phyloP scores from a whole-genome alignment of 1,140 invertebrate species.

The Andrena cerasifolii region DNA sequence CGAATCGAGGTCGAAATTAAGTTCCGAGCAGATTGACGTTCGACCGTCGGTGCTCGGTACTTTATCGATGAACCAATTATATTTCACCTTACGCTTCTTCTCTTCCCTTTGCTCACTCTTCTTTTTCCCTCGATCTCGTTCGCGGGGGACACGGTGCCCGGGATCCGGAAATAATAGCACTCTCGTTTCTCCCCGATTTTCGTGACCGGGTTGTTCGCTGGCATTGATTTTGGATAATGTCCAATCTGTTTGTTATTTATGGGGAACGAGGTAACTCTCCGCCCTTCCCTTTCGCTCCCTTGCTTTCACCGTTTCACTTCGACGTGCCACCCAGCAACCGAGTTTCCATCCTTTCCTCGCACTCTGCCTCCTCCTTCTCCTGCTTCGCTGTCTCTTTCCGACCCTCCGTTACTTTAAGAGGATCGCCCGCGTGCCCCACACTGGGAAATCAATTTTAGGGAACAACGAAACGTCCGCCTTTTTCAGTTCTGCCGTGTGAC shows the following conservation, averaged over 20 bases:
- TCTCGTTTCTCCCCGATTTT: slow-evolving; percentile 37
- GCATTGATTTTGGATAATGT: slow-evolving; percentile 55
- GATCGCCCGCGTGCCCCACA: slow-evolving; percentile 18
- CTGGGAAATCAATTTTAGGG: slow-evolving; percentile 50
- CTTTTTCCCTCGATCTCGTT: too few relatives aligned
- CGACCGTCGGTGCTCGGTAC: background rate
- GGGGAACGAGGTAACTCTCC: slow-evolving; percentile 25
- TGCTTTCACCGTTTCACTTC: slow-evolving; percentile 27
- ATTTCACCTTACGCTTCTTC: slow-evolving; percentile 21
- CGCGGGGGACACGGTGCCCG: background rate
- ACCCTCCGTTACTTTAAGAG: background rate
- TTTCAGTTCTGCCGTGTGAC: slow-evolving; percentile 11
- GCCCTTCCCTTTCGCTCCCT: slow-evolving; percentile 34
- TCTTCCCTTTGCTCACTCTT: background rate
- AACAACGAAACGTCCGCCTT: slow-evolving; percentile 41
- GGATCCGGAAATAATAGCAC: slow-evolving; percentile 25
- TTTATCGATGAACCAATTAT: slow-evolving; percentile 50
- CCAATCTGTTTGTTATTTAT: slow-evolving; percentile 60
- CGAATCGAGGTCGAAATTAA: slow-evolving; percentile 48
- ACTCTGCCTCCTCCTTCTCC: background rate
- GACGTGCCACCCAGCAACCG: slow-evolving; percentile 28
- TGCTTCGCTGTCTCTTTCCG: background rate
- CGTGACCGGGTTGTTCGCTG: slow-evolving; percentile 35
- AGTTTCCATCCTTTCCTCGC: slow-evolving; percentile 21
- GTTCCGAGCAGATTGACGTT: slow-evolving; percentile 28